Evolutionary conservation across 2,888 invertebrate species (phyloP), one percentile per base, ranked within the genome.

Genomic region (Acleris cristana): DNA sequence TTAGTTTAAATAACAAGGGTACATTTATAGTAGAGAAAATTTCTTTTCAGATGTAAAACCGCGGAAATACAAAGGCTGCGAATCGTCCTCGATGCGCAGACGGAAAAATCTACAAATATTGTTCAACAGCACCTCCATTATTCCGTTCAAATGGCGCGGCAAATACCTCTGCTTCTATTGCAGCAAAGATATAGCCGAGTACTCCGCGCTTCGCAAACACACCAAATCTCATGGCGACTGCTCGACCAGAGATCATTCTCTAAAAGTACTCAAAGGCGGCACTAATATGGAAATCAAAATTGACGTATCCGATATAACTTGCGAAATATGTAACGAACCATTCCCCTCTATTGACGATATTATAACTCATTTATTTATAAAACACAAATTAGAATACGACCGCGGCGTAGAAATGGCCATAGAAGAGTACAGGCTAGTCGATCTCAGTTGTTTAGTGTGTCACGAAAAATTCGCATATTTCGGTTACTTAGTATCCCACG

Each of bases 101-200:
- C 79, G 92, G 52, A 84, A 78, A 76, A 92, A 92, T 65, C 89
- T 92, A 3, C 87, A 90, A 77, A 83, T 88, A 45, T 44, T 92
- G 48, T 92, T 92, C 86, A 92, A 92, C 84, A 87, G 88, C 71
- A 92, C 92, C 0, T 76, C 90, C 0, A 82, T 91, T 1, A 86
- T 92, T 78, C 92, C 92, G 2, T 92, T 92, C 77, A 92, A 92
- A 73, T 92, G 92, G 90, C 82, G 92, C n/a, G 91, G 91, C 4
- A 89, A 87, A 75, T 92, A 92, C 67, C 76, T 91, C 0, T 92
- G 92, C 72, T 92, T 92, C 74, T 90, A 87, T 76, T 92, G 92
- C 68, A 91, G 92, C 67, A 87, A 89, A 80, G 83, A 89, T 64
- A 73, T 89, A 0, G 59, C 83, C 0, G 87, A 88, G 30, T 89